These are phyloP conservation scores for Apeltes quadracus DNA, from an alignment of 2,113 vertebrate species.

Conservation along the genomic window DNA sequence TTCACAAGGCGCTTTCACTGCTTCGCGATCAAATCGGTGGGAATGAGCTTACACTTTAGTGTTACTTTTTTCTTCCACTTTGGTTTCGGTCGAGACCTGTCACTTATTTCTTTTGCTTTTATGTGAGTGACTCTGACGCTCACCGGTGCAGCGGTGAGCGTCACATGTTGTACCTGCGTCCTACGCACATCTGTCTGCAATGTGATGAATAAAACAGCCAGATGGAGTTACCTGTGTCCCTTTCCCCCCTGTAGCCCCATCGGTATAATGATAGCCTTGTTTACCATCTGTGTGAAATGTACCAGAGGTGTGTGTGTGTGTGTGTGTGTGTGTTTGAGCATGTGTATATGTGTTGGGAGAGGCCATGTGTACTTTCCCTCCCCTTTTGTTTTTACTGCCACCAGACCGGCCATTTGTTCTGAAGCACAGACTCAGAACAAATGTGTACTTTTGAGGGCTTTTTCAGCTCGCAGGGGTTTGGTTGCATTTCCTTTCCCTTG, in stretches of 20 bases:
- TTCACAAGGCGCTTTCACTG: constrained; percentile 25
- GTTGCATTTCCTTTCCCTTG: constrained; percentile 47
- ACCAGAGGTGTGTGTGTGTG: constrained; percentile 63
- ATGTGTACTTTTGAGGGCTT: constrained; percentile 55
- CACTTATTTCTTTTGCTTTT: neutral
- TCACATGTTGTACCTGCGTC: constrained; percentile 57
- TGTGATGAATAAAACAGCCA: constrained; percentile 54
- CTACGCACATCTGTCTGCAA: constrained; percentile 61
- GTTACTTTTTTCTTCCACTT: constrained; percentile 6
- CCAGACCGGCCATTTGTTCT: constrained; percentile 69
- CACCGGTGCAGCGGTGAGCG: neutral
- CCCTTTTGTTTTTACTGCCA: constrained; percentile 75
- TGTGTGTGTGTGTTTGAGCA: constrained; percentile 28
- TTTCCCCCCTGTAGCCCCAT: constrained; percentile 38
- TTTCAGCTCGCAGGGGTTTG: constrained; percentile 53
- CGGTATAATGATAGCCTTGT: constrained; percentile 68
- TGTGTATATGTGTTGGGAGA: constrained; percentile 55
- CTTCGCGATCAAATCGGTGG: constrained; percentile 40
- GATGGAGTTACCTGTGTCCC: constrained; percentile 63
- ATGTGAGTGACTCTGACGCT: constrained; percentile 11
- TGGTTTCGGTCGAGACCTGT: neutral
- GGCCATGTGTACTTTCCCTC: constrained; percentile 71
- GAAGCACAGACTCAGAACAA: constrained; percentile 45
- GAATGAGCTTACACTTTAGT: constrained; percentile 38
- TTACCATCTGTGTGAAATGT: constrained; percentile 73